Evolutionary conservation across 2,797 vertebrate species (phyloP).

Genomic region (Ctenopoma multispine): DNA sequence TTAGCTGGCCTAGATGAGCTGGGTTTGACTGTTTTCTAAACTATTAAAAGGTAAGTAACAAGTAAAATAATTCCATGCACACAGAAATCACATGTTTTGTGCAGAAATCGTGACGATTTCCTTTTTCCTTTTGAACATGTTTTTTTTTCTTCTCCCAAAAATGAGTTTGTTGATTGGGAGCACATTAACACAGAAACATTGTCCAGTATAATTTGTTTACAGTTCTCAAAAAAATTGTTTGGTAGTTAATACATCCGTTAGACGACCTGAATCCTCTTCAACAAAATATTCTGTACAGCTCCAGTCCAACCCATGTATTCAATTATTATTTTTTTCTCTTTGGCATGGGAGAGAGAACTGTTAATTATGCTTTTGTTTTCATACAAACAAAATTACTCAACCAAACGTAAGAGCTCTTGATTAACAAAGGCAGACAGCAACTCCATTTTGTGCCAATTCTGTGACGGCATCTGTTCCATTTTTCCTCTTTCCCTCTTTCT

Average conservation of each 20-base stretch:
- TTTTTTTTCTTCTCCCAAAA: background rate
- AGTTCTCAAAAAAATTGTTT: slow-evolving; percentile 27
- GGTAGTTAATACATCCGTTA: slow-evolving; percentile 52
- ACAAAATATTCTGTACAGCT: slow-evolving; percentile 69
- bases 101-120: background rate
- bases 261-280: slow-evolving; percentile 63
- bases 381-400: slow-evolving; percentile 82
- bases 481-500: slow-evolving; percentile 31
- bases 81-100: background rate
- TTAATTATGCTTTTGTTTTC: slow-evolving; percentile 83
- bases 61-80: slow-evolving; percentile 11
- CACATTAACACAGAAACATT: slow-evolving; percentile 32
- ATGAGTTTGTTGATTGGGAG: slow-evolving; percentile 45
- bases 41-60: slow-evolving; percentile 26
- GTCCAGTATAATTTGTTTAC: slow-evolving; percentile 56
- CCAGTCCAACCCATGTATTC: slow-evolving; percentile 68
- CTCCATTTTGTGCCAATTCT: slow-evolving; percentile 73
- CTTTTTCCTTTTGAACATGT: background rate
- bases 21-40: slow-evolving; percentile 21
- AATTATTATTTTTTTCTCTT: slow-evolving; percentile 59
- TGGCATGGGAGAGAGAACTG: slow-evolving; percentile 73
- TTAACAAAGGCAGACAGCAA: slow-evolving; percentile 70
- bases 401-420: slow-evolving; percentile 79
- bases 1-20: slow-evolving; percentile 57
- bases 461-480: slow-evolving; percentile 73